These are phyloP conservation scores for Bos javanicus DNA, from an alignment of 2,113 vertebrate genomes.

Conservation along the genomic window DNA sequence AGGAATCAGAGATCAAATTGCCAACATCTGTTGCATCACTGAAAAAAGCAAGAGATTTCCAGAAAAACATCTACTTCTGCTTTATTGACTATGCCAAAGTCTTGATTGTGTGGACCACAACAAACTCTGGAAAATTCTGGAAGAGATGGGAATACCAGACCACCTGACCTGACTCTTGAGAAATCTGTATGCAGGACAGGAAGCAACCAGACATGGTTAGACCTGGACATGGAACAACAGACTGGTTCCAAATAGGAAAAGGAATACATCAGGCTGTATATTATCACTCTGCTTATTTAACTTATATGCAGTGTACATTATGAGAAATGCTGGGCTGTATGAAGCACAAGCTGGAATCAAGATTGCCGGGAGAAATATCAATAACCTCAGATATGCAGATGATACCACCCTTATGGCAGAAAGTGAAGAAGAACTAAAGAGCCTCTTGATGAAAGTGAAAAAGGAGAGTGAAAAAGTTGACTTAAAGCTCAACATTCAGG, in stretches of 20 bases:
- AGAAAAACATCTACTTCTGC: background rate
- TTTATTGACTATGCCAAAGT: background rate
- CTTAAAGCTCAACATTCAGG: background rate
- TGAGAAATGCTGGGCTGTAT: background rate
- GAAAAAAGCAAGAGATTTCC: background rate
- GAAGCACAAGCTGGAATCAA: background rate
- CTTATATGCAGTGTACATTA: background rate
- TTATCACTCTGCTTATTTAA: background rate
- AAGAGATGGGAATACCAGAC: background rate
- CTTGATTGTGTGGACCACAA: background rate
- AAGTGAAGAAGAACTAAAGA: background rate
- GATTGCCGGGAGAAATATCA: background rate
- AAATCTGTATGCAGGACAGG: background rate
- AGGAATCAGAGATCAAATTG: background rate
- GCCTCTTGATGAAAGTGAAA: background rate
- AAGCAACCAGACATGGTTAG: background rate
- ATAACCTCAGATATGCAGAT: background rate
- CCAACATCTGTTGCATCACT: background rate
- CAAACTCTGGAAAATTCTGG: background rate
- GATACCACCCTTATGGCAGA: background rate
- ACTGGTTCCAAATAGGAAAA: background rate
- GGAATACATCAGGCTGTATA: background rate
- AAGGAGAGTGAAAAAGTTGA: background rate
- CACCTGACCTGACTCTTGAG: background rate
- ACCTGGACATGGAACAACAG: background rate